A percentile compares a stretch with the other conserved stretches of the same genome.
phyloP scores from a whole-genome alignment of 2,888 invertebrate genomes.

The Tetranychus piercei region DNA sequence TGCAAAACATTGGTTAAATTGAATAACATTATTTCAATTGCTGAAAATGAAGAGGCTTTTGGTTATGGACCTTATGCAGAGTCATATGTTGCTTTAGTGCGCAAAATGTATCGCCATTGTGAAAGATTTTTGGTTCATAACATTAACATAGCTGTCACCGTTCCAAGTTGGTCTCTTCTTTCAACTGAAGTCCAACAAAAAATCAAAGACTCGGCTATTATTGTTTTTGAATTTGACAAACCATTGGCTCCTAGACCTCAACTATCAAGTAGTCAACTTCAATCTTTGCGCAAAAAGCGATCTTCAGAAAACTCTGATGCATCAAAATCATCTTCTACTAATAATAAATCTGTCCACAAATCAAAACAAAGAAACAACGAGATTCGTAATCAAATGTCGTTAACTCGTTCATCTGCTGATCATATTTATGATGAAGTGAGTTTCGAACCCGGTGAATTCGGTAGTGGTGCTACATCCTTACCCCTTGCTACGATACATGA shows the following conservation, averaged over 20 bases:
- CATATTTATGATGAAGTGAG: slow-evolving; percentile 19
- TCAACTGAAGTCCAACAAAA: slow-evolving; percentile 29
- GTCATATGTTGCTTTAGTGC: slow-evolving; percentile 35
- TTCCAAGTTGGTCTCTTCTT: slow-evolving; percentile 30
- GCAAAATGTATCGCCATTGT: slow-evolving; percentile 45
- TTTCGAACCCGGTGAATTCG: not conserved
- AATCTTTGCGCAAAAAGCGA: not conserved
- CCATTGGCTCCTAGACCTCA: slow-evolving; percentile 32
- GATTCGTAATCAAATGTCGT: not conserved
- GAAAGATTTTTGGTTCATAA: slow-evolving; percentile 53
- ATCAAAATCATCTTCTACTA: not conserved
- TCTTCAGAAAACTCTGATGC: not conserved
- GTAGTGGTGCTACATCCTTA: not conserved
- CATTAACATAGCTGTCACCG: slow-evolving; percentile 36
- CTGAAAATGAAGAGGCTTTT: slow-evolving; percentile 17
- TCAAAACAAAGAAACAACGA: slow-evolving; percentile 15
- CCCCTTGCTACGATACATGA: not conserved
- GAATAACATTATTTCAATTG: slow-evolving; percentile 20
- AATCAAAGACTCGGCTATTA: slow-evolving; percentile 33
- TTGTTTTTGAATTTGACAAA: slow-evolving; percentile 32
- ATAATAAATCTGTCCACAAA: not conserved
- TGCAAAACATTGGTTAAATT: slow-evolving; percentile 51
- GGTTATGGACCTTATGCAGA: slow-evolving; percentile 15
- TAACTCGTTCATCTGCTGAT: slow-evolving; percentile 11
- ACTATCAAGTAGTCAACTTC: slow-evolving; percentile 31